Percentiles rank a stretch among this genome's conserved stretches.
These are phyloP conservation scores for Aplysia californica DNA, from an alignment of 1,140 invertebrate genomes.

Conservation along the genomic window DNA sequence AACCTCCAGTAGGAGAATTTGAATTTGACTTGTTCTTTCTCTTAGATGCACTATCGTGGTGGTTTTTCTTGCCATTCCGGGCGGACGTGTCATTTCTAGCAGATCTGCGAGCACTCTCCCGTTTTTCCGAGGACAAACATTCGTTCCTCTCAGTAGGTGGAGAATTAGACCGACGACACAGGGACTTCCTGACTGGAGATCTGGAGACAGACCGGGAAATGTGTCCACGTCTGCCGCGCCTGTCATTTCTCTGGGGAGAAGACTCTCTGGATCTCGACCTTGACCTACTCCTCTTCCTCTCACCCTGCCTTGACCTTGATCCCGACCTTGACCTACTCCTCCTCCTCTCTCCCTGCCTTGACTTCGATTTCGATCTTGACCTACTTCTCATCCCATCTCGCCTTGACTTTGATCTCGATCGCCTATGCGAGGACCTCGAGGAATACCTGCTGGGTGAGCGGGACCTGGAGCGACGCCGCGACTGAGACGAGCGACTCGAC, in stretches of 20 bases:
- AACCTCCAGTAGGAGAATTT: no score
- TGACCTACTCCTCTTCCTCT: not conserved
- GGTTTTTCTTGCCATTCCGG: no score
- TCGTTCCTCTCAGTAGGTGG: no score
- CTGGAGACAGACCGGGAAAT: not conserved
- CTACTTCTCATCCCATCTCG: not conserved
- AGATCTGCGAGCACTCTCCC: no score
- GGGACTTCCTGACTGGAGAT: no score
- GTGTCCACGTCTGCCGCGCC: slow-evolving; percentile 7
- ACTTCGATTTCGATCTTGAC: slow-evolving; percentile 33
- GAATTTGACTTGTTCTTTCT: no score
- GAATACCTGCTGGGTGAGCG: not conserved
- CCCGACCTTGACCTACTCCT: slow-evolving; percentile 25
- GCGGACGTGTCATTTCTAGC: no score
- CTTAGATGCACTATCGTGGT: no score
- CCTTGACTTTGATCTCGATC: not conserved
- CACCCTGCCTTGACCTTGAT: slow-evolving; percentile 11
- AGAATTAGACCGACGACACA: no score
- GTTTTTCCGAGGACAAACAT: no score
- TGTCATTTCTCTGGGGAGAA: not conserved
- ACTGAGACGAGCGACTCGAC: not conserved
- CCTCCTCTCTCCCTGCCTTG: slow-evolving; percentile 24
- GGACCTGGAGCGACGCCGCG: not conserved
- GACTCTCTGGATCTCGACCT: not conserved
- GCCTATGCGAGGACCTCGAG: not conserved